These are phyloP conservation scores for Leptoclinus maculatus DNA, from an alignment of 2,797 vertebrate genomes.

Conservation along the genomic window DNA sequence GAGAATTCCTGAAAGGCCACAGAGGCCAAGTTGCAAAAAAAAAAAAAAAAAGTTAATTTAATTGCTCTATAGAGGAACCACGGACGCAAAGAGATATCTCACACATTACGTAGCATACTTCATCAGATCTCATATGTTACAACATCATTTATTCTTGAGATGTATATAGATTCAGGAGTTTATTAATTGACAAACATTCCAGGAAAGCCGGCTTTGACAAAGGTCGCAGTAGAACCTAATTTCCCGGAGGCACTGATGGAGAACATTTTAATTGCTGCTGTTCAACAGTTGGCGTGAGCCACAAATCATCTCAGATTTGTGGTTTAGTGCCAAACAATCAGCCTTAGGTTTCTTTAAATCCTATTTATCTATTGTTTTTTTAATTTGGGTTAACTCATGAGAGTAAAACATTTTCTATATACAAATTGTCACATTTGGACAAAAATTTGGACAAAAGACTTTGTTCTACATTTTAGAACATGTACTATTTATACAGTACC, in stretches of 20 bases:
- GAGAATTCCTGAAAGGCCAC: conserved; percentile 10
- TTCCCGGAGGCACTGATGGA: conserved; percentile 60
- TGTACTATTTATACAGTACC: neutral
- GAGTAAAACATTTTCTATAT: neutral
- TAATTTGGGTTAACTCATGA: neutral
- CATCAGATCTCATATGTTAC: neutral
- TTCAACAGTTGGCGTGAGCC: conserved; percentile 35
- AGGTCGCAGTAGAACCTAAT: conserved; percentile 17
- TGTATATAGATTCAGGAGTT: conserved; percentile 3
- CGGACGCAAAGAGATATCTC: neutral
- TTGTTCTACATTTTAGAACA: neutral
- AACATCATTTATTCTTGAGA: neutral
- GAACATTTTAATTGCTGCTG: conserved; percentile 75
- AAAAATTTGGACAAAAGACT: neutral
- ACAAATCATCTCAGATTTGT: conserved; percentile 21
- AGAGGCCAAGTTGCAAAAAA: neutral
- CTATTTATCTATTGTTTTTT: neutral
- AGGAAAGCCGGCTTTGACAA: conserved; percentile 25
- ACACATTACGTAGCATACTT: neutral
- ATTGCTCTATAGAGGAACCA: neutral
- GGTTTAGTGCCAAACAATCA: conserved; percentile 2
- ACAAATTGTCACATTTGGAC: neutral
- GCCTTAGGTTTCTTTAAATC: neutral
- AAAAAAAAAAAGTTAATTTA: neutral
- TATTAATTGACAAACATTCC: conserved; percentile 24